Evolutionary conservation across 2,113 vertebrate genomes (phyloP).

Genomic region (Scytalopus superciliaris): DNA sequence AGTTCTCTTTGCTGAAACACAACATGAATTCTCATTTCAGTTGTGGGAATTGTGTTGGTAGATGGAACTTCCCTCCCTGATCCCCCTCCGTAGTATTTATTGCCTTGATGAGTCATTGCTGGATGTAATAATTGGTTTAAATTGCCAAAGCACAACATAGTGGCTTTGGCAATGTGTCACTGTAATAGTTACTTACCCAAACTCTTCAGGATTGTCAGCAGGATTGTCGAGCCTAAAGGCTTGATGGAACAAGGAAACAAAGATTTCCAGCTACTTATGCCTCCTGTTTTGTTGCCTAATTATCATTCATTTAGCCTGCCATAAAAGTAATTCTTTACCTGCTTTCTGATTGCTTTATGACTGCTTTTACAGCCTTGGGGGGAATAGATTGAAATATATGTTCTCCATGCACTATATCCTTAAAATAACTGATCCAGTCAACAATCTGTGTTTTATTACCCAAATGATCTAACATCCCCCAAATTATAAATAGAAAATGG

Average conservation of each 20-base stretch:
- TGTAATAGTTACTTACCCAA: background rate
- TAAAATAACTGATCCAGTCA: conserved; percentile 41
- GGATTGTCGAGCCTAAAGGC: background rate
- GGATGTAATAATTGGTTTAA: background rate
- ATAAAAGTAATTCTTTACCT: conserved; percentile 31
- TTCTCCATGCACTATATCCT: conserved; percentile 26
- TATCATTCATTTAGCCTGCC: conserved; percentile 46
- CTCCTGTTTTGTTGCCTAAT: conserved; percentile 44
- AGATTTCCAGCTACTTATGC: background rate
- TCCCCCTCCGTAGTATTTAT: background rate
- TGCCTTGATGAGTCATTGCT: background rate
- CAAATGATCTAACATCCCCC: background rate
- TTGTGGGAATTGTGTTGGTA: background rate
- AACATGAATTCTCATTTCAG: background rate
- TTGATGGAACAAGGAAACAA: background rate
- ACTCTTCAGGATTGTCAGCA: background rate
- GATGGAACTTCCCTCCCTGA: background rate
- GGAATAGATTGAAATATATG: conserved; percentile 30
- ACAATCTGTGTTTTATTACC: conserved; percentile 51
- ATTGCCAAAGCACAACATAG: background rate
- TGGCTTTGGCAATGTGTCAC: background rate
- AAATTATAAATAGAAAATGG: background rate
- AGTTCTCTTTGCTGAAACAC: background rate
- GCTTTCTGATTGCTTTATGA: conserved; percentile 58
- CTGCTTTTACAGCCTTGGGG: conserved; percentile 49